Evolutionary conservation across 2,113 vertebrate species (phyloP), one percentile per base, ranked within the genome.

Genomic region (Panthera tigris): DNA sequence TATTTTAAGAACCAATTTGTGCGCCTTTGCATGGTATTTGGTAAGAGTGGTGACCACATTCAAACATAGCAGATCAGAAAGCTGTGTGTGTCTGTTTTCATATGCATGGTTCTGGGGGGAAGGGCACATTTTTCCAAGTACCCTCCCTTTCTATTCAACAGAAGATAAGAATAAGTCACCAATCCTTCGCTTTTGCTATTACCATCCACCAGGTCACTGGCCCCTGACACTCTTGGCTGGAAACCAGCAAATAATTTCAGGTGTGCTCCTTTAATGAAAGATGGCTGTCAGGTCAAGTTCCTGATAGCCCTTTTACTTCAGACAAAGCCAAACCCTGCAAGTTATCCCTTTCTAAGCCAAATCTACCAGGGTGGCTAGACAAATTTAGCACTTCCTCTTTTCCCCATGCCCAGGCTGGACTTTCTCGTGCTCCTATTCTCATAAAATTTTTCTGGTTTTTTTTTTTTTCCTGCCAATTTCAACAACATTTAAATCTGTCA

Each of bases 401-500:
- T 71, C 9, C 2, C 31, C 36, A 18, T 2, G 23, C 74, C 48
- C 48, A 85, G 31, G 57, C 41, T 66, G 65, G 27, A 27, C 15
- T 50, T 80, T 85, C 45, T 29, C 61, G 16, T 61, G 36, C 23
- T 94, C 19, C 31, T 91, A 12, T 73, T 93, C 92, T 89, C 50
- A 87, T 14, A 90, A 57, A 15, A 25, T 81, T 83, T 91, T 41
- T 61, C 36, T 88, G 19, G 15, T 81, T 45, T 88, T 63, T 69
- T 68, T n/a, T n/a, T 66, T 73, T 41, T 55, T 48, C 73, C 57
- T 23, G 74, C 63, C 45, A 31, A 81, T 97, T 96, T 86, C 86
- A 96, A 93, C 61, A 96, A 94, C 45, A 52, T 66, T 82, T 95
- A 97, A 94, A 91, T 97, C 81, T 94, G 73, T 95, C 85, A 93